Percentiles rank a stretch among this genome's conserved stretches.
phyloP scores from a whole-genome alignment of 2,113 vertebrate species.

The Capra hircus region DNA sequence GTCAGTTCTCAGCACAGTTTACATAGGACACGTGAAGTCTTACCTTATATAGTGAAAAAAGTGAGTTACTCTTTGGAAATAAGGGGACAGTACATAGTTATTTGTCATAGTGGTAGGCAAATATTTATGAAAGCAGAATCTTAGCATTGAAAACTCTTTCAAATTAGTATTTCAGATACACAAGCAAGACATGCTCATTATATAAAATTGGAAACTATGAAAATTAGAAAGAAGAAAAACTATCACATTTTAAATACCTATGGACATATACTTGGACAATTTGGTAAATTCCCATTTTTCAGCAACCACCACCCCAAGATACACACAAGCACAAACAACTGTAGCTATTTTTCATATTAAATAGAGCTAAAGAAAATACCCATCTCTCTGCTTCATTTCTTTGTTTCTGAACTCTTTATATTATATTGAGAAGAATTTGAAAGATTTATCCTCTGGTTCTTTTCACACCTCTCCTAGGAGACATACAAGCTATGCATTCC shows the following conservation, averaged over 20 bases:
- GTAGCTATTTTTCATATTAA: background rate
- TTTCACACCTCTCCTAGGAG: background rate
- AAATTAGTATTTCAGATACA: conserved; percentile 25
- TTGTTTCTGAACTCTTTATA: background rate
- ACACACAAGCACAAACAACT: background rate
- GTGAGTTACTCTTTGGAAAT: background rate
- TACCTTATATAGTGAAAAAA: background rate
- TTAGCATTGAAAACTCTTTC: background rate
- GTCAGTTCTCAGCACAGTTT: background rate
- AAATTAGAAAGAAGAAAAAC: background rate
- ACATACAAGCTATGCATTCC: background rate
- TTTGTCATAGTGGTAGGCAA: background rate
- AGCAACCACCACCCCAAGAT: background rate
- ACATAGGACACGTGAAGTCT: background rate
- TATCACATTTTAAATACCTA: background rate
- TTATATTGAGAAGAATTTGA: background rate
- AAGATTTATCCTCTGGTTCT: background rate
- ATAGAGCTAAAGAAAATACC: background rate
- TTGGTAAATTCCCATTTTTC: background rate
- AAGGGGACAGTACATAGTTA: background rate
- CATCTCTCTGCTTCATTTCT: background rate
- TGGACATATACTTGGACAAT: background rate
- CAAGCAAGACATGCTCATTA: background rate
- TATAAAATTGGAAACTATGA: background rate
- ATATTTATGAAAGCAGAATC: conserved; percentile 1